These are phyloP conservation scores for Diarsia dahlii DNA, from an alignment of 2,888 invertebrate genomes.

Conservation along the genomic window DNA sequence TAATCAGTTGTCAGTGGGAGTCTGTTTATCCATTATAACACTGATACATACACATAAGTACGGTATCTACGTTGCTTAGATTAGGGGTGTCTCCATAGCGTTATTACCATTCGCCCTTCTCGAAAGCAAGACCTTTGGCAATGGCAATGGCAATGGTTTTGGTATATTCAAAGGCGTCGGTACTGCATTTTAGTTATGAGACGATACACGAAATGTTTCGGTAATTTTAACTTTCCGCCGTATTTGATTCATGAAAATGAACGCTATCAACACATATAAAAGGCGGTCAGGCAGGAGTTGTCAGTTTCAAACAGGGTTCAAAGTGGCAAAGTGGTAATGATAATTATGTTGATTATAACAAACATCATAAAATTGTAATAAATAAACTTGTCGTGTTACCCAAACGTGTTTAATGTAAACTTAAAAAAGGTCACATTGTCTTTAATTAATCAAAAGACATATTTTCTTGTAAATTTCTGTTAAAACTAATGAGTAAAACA, in stretches of 20 bases:
- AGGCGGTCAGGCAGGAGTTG: neutral
- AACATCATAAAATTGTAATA: too few species aligned
- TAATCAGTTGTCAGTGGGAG: constrained; percentile 49
- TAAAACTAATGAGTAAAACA: too few species aligned
- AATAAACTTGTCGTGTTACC: too few species aligned
- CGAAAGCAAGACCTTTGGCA: neutral
- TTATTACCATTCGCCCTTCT: neutral
- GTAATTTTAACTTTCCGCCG: neutral
- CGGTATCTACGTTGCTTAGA: constrained; percentile 13
- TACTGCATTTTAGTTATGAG: neutral
- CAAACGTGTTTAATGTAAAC: too few species aligned
- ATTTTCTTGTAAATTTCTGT: too few species aligned
- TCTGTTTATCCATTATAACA: constrained; percentile 49
- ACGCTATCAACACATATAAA: neutral
- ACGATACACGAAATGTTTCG: neutral
- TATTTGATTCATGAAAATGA: neutral
- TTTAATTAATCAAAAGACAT: too few species aligned
- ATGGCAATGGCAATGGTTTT: too few species aligned
- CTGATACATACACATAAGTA: neutral
- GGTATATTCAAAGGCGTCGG: neutral
- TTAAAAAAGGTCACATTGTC: too few species aligned
- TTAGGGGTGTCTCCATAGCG: constrained; percentile 10
- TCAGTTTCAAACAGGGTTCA: neutral
- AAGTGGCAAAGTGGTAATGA: too few species aligned
- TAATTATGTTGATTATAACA: too few species aligned